Base-by-base conservation (phyloP, 1,140 invertebrate genomes). In the Lepidostoma basale region DNA sequence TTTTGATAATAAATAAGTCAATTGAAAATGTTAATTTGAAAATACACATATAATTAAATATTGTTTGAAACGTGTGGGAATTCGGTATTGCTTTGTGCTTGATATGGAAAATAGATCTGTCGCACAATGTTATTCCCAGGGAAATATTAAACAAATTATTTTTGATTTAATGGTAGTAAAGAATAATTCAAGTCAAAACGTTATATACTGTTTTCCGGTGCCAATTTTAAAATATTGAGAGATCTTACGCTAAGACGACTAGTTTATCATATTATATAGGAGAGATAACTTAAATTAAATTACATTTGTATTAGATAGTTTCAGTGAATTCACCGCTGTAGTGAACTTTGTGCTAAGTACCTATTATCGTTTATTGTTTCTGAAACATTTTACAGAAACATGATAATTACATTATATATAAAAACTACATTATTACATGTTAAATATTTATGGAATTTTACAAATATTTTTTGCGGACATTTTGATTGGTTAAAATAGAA, bases 281-380 rank as follows among this genome's bases (percentile, higher is more conserved):
- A 56, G 16, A 56, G 36, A 54, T 30, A 56, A 56, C 44, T 47
- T 47, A 47, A 1, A 23, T 22, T 22, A 22, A 49, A 8, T 26
- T 12, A 49, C 18, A 49, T 2, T 23, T 49, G 25, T 49, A 49
- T 22, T 2, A 10, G 33, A 54, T 33, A 36, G 30, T 56, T 56
- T 56, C 26, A 39, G 52, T 56, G 30, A 56, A 39, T 56, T 56
- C 30, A 56, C 52, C 28, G 14, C 22, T 56, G 18, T 18, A 56
- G 30, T 60, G 56, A 60, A 40, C 22, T 72, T 68, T 72, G 70
- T 72, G 70, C 70, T 68, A 54, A 59, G 45, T 30, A 49, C 66
- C 42, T 72, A 68, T 65, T 65, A 63, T 62, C 67, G 63, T 69
- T 72, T 64, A 67, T 68, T 59, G 60, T 65, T 72, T 72, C 47